Base-by-base conservation (phyloP, 2,113 vertebrate genomes). In the Pogona vitticeps region DNA sequence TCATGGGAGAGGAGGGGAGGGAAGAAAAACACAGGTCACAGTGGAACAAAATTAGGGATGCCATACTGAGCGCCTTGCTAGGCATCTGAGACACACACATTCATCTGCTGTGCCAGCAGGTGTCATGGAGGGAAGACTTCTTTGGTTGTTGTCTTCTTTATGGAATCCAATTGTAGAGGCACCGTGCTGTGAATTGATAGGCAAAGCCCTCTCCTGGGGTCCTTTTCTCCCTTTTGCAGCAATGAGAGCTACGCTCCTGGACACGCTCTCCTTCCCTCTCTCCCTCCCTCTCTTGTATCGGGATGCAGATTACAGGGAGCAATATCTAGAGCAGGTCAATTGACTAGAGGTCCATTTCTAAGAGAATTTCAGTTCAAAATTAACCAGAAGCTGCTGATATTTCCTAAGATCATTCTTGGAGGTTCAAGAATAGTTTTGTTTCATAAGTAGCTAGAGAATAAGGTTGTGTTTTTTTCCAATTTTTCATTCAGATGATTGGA, bases 161-260 rank as follows among this genome's bases (percentile, higher is more conserved):
- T 63, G 33, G 28, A 58, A 80, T 15, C 70, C 40, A 80, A 84
- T 68, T 84, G 82, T 75, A 84, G 70, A 72, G 59, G n/a, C 67
- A 73, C 18, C 82, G 26, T 79, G 33, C 13, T 84, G 76, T 31
- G 78, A 75, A 28, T n/a, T 76, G 83, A 73, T 75, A 58, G 59
- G 56, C 33, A 63, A 81, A 67, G 26, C 28, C 36, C 26, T 80
- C n/a, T 21, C 38, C 46, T 8, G 15, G 15, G 76, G 26, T 38
- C n/a, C 23, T 84, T 52, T 52, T 10, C 46, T 38, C n/a, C 23
- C 79, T 80, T 73, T 3, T 2, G 36, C 70, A 36, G 65, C 40
- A 81, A 81, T 31, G 81, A 63, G 10, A 18, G 58, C 23, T 20
- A 56, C 18, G 17, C 28, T 65, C 31, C 7, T 38, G 15, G n/a